Evolutionary conservation across 2,888 invertebrate genomes (phyloP), one percentile per base, ranked within the genome.

Genomic region (Acheta domesticus): DNA sequence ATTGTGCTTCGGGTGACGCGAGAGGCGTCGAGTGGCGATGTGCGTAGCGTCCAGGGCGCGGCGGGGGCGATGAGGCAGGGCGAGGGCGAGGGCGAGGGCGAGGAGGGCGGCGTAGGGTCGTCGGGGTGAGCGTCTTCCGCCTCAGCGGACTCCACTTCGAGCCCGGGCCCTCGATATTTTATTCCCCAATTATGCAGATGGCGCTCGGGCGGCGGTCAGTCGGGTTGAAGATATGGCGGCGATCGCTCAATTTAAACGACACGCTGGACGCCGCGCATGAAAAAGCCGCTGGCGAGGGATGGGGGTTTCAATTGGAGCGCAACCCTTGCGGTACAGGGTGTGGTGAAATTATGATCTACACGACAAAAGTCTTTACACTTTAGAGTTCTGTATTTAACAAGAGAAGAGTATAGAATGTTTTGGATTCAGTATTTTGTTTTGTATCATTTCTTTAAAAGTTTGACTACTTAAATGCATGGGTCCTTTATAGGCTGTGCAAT

Each of bases 201-300:
- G 62, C 62, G 62, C 62, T 19, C 14, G 14, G 16, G 62, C 14
- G n/a, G n/a, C 16, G 62, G 62, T 62, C 62, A 62, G 16, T 62
- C 16, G 62, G 62, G 62, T n/a, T 14, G n/a, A n/a, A 62, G 62
- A 62, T 62, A 62, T 62, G 62, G 62, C 62, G 62, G 62, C 62
- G 62, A 62, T 62, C 62, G 62, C 62, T 62, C 62, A 62, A 62
- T 62, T 62, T 62, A 62, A 62, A 62, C n/a, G 62, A 62, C 62
- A 62, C 62, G 62, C 62, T 62, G 62, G 14, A 14, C 62, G n/a
- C 62, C 14, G 62, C 62, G 62, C 14, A 62, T 62, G 16, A 19
- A 16, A 62, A 19, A n/a, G 14, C 62, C 62, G n/a, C 62, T 16
- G 62, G 36, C 8, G 36, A 36, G 36, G 36, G 36, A 8, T 36